phyloP scores from a whole-genome alignment of 2,113 vertebrate species.

The Haliaeetus leucogaster region DNA sequence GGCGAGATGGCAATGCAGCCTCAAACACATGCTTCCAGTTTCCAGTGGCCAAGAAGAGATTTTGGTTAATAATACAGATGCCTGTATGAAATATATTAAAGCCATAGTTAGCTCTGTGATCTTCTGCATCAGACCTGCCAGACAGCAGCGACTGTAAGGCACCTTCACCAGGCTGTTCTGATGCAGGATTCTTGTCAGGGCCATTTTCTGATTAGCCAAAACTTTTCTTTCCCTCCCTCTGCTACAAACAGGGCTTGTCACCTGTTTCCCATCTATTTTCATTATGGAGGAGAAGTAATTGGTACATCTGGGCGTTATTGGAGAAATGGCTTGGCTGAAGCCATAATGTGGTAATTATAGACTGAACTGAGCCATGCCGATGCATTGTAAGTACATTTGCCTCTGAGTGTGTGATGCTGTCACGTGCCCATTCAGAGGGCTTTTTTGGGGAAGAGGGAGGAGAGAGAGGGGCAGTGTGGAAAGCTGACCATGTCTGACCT shows the following conservation, averaged over 20 bases:
- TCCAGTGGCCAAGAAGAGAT: neutral
- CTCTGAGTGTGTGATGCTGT: neutral
- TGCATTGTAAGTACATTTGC: constrained; percentile 4
- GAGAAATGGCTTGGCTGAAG: constrained; percentile 39
- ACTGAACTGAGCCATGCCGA: constrained; percentile 28
- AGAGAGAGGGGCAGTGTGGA: neutral
- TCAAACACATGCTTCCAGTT: neutral
- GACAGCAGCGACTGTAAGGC: neutral
- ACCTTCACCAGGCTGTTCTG: neutral
- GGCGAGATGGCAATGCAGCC: neutral
- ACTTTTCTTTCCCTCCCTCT: neutral
- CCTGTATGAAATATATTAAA: neutral
- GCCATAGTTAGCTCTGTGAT: neutral
- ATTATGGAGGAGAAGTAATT: constrained; percentile 40
- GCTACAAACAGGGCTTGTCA: neutral
- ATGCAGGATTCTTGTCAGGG: neutral
- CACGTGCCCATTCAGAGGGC: neutral
- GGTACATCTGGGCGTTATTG: constrained; percentile 45
- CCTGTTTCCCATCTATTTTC: constrained; percentile 55
- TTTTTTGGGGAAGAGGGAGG: neutral
- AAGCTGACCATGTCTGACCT: neutral
- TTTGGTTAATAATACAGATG: neutral
- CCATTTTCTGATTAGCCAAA: constrained; percentile 2
- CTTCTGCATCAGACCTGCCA: neutral
- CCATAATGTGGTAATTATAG: constrained; percentile 47